Base-by-base conservation (phyloP, 2,797 vertebrate species). In the Chromis chromis region DNA sequence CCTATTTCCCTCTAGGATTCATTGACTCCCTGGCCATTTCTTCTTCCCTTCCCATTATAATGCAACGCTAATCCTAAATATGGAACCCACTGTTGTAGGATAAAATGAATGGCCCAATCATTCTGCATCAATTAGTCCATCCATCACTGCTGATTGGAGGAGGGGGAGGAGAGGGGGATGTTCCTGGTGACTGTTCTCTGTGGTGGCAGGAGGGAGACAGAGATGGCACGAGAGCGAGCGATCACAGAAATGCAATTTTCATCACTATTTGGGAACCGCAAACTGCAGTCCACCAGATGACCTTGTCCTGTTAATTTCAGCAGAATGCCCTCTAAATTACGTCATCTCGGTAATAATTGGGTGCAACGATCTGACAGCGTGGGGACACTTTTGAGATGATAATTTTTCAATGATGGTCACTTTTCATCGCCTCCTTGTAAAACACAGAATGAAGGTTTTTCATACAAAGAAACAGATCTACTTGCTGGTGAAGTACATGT, bases 121-220 rank as follows among this genome's bases (percentile, higher is more conserved):
- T 91, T 91, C 89, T 69, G 79, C 84, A 94, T 94, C 93, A 94
- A 94, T 95, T 94, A 95, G 89, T 91, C 89, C 91, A 94, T 95
- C 93, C 91, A 94, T 95, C 93, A 94, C 61, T 76, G 71, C 68
- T 89, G 91, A 90, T 92, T 88, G 88, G 90, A 79, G 79, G 69
- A 56, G 62, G 54, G 22, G 28, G 74, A 6, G 25, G 44, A 13
- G 31, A 11, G 19, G 74, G 70, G 76, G 67, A 28, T 62, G 74
- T 56, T 76, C 64, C 59, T 63, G 58, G 70, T 48, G 65, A 56
- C 77, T 72, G 67, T 56, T 79, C 67, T 67, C 75, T 71, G 75
- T 19, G 58, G 73, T 73, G 73, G 70, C 74, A 78, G 65, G 25
- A 64, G 79, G 70, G 74, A 80, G 71, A 58, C 31, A 67, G 75